Evolutionary conservation across 1,140 invertebrate genomes (phyloP).

Genomic region (Rhagoletis zephyria): DNA sequence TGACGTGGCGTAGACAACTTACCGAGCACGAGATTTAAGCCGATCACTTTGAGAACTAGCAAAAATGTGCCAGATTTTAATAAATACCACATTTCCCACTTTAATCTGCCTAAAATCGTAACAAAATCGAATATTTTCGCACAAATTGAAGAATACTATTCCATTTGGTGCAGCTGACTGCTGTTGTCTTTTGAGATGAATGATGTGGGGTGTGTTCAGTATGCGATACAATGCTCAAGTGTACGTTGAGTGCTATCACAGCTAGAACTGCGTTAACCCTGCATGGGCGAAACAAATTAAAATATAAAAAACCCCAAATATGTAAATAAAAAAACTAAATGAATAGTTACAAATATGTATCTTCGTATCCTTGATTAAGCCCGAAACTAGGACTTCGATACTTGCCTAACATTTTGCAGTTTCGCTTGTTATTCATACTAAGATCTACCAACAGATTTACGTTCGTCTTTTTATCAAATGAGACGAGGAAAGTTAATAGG

Average conservation of each 20-base stretch:
- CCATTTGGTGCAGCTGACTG: neutral
- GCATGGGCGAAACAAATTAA: no score
- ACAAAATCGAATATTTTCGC: neutral
- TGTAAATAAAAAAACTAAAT: no score
- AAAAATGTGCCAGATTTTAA: neutral
- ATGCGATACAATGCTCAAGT: neutral
- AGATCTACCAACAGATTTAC: no score
- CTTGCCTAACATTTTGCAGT: no score
- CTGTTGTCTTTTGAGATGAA: slow-evolving; percentile 14
- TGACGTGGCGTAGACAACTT: neutral
- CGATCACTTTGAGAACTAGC: neutral
- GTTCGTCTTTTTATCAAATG: no score
- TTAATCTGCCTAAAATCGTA: neutral
- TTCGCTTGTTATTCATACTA: no score
- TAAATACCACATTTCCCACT: neutral
- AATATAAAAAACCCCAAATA: no score
- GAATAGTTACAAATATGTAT: no score
- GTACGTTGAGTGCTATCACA: neutral
- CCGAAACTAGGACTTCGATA: no score
- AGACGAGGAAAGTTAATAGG: no score
- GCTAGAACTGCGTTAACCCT: neutral
- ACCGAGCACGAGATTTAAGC: neutral
- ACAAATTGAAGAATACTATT: neutral
- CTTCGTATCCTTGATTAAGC: no score
- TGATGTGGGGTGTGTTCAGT: neutral